Percentiles rank a stretch among this genome's conserved stretches.
Evolutionary conservation across 2,797 vertebrate species (phyloP).

Genomic region (Anniella stebbinsi): DNA sequence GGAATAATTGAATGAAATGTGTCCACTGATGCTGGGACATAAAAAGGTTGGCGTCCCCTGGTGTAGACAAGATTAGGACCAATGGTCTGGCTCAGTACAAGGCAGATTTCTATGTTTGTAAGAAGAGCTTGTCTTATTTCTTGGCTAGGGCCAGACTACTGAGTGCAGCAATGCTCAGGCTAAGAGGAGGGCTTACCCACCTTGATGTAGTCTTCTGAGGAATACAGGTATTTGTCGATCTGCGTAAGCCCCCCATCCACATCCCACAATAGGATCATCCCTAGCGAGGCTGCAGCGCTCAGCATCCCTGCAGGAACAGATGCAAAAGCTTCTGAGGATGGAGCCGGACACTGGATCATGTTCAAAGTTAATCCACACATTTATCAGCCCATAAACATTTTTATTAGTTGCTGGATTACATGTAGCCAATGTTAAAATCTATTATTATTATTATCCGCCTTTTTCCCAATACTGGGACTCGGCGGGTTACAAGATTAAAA

Average conservation of each 20-base stretch:
- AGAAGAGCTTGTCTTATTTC: rapidly evolving
- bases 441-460: too few relatives aligned
- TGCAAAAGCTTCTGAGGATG: slow-evolving; percentile 26
- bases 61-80: neutral
- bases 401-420: too few relatives aligned
- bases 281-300: slow-evolving; percentile 96
- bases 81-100: neutral
- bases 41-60: too few relatives aligned
- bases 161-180: rapidly evolving
- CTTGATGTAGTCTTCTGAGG: slow-evolving; percentile 99
- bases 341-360: neutral
- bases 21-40: too few relatives aligned
- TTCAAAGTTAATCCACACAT: too few relatives aligned
- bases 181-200: slow-evolving; percentile 68
- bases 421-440: neutral
- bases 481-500: too few relatives aligned
- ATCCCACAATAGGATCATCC: slow-evolving; percentile 97
- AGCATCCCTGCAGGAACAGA: slow-evolving; percentile 87
- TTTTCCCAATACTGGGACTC: too few relatives aligned
- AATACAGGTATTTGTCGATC: slow-evolving; percentile 99
- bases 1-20: too few relatives aligned
- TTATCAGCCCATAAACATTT: neutral
- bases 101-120: neutral
- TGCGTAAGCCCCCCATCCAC: slow-evolving; percentile 97
- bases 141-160: neutral